Evolutionary conservation across 2,888 invertebrate species (phyloP), one percentile per base, ranked within the genome.

Genomic region (Zonitis immaculata): DNA sequence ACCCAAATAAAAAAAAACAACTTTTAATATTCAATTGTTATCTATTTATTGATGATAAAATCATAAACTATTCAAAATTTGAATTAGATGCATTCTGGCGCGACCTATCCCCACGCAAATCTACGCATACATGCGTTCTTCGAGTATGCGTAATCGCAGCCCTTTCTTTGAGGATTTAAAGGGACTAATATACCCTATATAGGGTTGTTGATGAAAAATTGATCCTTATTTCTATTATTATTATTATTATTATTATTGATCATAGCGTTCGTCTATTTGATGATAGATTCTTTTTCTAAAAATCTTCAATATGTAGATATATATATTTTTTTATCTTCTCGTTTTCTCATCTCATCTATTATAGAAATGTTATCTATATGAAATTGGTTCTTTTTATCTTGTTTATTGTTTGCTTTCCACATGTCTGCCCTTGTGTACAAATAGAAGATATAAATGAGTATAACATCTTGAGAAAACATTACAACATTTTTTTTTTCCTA

Each of bases 51-150:
- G n/a, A n/a, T n/a, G n/a, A n/a, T n/a, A n/a, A n/a, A n/a, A n/a
- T 43, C 43, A 44, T 28, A 8, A 42, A 16, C 25, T 49, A 48
- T 54, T 58, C 52, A 49, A 54, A 57, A n/a, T 61, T 66, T 63
- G 64, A 61, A 67, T 64, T 62, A 54, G 45, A 49, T 58, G 48
- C 58, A 59, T 57, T 62, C 61, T 66, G 67, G 67, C 68, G 68
- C 68, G 61, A 61, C 57, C 59, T 63, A 64, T 66, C 67, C 69
- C 69, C 70, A 69, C 68, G 68, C 68, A 68, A 49, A 46, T 56
- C 58, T 57, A 70, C 66, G 68, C 69, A 66, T 68, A 62, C 64
- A 67, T 67, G 68, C 66, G 66, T 66, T 54, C 46, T 47, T 25
- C 47, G 59, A 61, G 64, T 61, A 44, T 66, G 66, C 66, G 66